A percentile compares a stretch with the other conserved stretches of the same genome.
Evolutionary conservation across 2,113 vertebrate genomes (phyloP).

Genomic region (Nanorana parkeri): DNA sequence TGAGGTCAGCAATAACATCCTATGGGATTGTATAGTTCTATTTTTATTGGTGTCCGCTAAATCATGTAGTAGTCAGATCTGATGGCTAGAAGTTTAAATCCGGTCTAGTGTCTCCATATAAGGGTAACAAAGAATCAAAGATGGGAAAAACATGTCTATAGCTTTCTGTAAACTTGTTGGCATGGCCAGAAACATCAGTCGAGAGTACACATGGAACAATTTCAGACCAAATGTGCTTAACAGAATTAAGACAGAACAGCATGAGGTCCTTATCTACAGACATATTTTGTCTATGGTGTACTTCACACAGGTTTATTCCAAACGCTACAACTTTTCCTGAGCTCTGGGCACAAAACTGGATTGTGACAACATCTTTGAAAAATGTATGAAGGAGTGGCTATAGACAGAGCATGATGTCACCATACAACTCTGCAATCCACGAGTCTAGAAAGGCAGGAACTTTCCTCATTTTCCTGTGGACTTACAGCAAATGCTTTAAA

Average conservation of each 20-base stretch:
- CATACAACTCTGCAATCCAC: constrained; percentile 42
- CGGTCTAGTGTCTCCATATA: too few relatives aligned
- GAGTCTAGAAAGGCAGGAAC: neutral
- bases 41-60: too few relatives aligned
- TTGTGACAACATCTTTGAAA: constrained; percentile 59
- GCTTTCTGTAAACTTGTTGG: too few relatives aligned
- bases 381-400: constrained; percentile 62
- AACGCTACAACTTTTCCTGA: constrained; percentile 58
- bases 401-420: constrained; percentile 57
- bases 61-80: too few relatives aligned
- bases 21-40: too few relatives aligned
- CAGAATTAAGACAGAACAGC: neutral
- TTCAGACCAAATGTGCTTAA: too few relatives aligned
- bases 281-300: constrained; percentile 39
- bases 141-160: too few relatives aligned
- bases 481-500: constrained; percentile 55
- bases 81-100: too few relatives aligned
- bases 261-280: constrained; percentile 42
- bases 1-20: too few relatives aligned
- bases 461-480: constrained; percentile 56
- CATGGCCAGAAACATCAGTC: too few relatives aligned
- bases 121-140: too few relatives aligned
- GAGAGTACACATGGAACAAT: too few relatives aligned
- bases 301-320: constrained; percentile 47
- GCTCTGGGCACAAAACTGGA: constrained; percentile 57